These are phyloP conservation scores for Drosophila chauvacae DNA, from an alignment of 1,140 invertebrate species.

Conservation along the genomic window DNA sequence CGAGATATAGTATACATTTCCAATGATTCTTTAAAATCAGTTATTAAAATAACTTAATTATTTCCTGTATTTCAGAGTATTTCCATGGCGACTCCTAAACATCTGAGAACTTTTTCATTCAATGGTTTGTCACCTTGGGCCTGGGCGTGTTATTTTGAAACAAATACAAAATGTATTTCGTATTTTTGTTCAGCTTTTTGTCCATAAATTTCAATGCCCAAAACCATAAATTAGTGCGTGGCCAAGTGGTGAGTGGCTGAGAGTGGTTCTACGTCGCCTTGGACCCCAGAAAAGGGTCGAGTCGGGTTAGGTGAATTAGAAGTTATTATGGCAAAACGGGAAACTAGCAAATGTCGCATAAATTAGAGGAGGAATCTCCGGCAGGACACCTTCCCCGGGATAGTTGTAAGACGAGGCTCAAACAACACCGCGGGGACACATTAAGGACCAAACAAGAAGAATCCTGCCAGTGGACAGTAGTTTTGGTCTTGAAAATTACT, in stretches of 20 bases:
- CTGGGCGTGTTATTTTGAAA: conserved; percentile 52
- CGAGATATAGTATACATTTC: neutral
- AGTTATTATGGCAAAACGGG: conserved; percentile 74
- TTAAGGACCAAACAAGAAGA: conserved; percentile 56
- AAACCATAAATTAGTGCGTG: conserved; percentile 76
- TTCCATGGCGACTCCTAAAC: neutral
- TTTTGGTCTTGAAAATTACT: conserved; percentile 33
- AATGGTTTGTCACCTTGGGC: conserved; percentile 45
- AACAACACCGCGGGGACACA: conserved; percentile 78
- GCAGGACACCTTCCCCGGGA: conserved; percentile 65
- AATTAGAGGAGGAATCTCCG: conserved; percentile 66
- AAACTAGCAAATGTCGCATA: conserved; percentile 79
- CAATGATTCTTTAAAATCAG: no score
- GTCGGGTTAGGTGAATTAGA: conserved; percentile 65
- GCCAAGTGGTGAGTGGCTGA: conserved; percentile 54
- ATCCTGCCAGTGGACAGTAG: conserved; percentile 61
- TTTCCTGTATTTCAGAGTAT: neutral
- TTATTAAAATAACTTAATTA: neutral
- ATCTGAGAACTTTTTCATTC: conserved; percentile 3
- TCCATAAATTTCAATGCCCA: conserved; percentile 72
- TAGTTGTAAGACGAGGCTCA: conserved; percentile 68
- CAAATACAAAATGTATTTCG: conserved; percentile 48
- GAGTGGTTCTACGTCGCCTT: conserved; percentile 27
- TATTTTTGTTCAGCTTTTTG: conserved; percentile 57
- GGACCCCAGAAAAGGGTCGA: conserved; percentile 50